A percentile compares a stretch with the other conserved stretches of the same genome.
Conservation (phyloP, 2,113 vertebrate species). For the Cebidichthys violaceus region DNA sequence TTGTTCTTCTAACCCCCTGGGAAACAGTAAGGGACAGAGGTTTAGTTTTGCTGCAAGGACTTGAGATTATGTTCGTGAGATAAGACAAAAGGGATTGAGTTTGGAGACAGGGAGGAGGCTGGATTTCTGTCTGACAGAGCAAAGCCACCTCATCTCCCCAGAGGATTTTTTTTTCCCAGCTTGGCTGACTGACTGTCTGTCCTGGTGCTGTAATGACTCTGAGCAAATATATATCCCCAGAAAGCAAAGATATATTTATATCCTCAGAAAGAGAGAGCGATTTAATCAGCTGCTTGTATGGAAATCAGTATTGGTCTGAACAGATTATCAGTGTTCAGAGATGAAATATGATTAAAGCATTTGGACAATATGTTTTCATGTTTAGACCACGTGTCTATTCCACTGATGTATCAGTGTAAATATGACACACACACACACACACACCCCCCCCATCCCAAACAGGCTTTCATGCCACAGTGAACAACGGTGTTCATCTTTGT, state of each 20-base stretch:
- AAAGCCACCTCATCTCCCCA: slow-evolving; percentile 56
- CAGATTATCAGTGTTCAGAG: neutral
- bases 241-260: neutral
- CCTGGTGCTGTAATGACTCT: slow-evolving; percentile 49
- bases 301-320: neutral
- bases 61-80: slow-evolving; percentile 47
- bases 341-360: neutral
- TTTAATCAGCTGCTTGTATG: slow-evolving; percentile 15
- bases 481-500: slow-evolving; percentile 35
- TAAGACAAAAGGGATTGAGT: slow-evolving; percentile 55
- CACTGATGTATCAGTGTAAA: neutral
- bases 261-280: slow-evolving; percentile 13
- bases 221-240: slow-evolving; percentile 38
- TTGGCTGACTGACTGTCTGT: slow-evolving; percentile 33
- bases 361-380: neutral
- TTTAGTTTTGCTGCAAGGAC: slow-evolving; percentile 20
- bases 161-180: slow-evolving; percentile 38
- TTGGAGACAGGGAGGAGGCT: slow-evolving; percentile 2
- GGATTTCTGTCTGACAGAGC: slow-evolving; percentile 48
- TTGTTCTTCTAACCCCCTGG: slow-evolving; percentile 34
- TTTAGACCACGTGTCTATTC: neutral
- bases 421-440: no score
- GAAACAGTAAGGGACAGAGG: slow-evolving; percentile 24
- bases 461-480: slow-evolving; percentile 32
- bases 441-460: slow-evolving; percentile 43